A percentile compares a stretch with the other conserved stretches of the same genome.
These are phyloP conservation scores for Phoenicopterus ruber DNA, from an alignment of 2,113 vertebrate species.

Conservation along the genomic window DNA sequence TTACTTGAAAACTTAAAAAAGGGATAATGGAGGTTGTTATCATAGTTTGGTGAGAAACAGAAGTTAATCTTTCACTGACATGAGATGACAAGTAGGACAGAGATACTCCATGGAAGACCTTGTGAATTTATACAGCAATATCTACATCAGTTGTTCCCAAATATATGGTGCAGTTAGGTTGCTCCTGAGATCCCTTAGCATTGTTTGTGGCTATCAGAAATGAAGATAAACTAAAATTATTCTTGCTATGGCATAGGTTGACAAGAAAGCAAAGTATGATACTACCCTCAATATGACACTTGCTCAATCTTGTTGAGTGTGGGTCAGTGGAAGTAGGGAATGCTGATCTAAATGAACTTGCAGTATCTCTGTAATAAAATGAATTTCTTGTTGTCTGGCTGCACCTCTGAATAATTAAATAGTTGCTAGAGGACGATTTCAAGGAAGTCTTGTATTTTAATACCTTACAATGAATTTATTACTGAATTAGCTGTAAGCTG, in stretches of 20 bases:
- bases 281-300: neutral
- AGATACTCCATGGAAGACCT: neutral
- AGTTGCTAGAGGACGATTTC: neutral
- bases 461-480: neutral
- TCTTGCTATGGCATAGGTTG: neutral
- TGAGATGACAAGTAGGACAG: neutral
- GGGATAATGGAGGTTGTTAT: slow-evolving; percentile 6
- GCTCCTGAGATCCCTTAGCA: neutral
- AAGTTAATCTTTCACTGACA: slow-evolving; percentile 1
- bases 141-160: neutral
- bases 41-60: slow-evolving; percentile 16
- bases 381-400: neutral
- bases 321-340: neutral
- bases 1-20: slow-evolving; percentile 35
- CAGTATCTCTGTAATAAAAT: neutral
- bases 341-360: neutral
- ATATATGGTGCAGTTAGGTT: neutral
- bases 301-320: neutral
- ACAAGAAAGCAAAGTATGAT: neutral
- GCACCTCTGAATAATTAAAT: neutral
- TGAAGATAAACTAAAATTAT: neutral
- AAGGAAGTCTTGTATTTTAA: neutral
- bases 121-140: neutral
- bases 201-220: neutral
- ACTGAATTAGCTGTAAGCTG: neutral